phyloP scores from a whole-genome alignment of 2,888 invertebrate species.

The Nomada ruficornis region DNA sequence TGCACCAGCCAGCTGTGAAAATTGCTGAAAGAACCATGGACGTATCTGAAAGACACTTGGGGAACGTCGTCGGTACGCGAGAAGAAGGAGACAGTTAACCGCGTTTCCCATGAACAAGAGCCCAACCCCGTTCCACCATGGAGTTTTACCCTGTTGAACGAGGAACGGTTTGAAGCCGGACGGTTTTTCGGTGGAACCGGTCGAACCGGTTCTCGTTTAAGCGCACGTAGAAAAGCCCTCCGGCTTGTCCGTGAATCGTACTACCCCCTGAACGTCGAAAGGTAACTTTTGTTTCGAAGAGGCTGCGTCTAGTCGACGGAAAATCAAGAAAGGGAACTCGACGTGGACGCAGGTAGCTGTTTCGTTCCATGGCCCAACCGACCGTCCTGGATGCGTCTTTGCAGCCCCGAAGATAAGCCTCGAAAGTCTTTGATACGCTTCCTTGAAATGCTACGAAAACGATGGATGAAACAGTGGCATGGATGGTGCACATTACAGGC shows the following conservation, averaged over 20 bases:
- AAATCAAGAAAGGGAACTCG: conserved; percentile 41
- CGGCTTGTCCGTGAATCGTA: conserved; percentile 42
- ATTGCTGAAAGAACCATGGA: not conserved
- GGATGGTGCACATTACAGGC: no score
- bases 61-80: not conserved
- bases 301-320: conserved; percentile 64
- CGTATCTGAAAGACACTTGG: no score
- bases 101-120: conserved; percentile 79
- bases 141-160: conserved; percentile 39
- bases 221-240: conserved; percentile 56
- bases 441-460: no score
- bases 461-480: no score
- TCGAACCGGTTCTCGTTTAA: conserved; percentile 75
- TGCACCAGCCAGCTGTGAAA: conserved; percentile 13
- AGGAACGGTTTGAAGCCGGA: conserved; percentile 69
- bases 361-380: not conserved
- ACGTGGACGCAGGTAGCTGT: conserved; percentile 14
- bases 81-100: conserved; percentile 72
- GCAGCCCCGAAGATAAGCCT: no score
- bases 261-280: conserved; percentile 63
- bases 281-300: conserved; percentile 77
- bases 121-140: conserved; percentile 35
- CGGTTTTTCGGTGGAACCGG: conserved; percentile 81
- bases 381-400: not conserved
- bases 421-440: not conserved